These are phyloP conservation scores for Campylomormyrus tamandua DNA, from an alignment of 2,113 vertebrate species.

Conservation along the genomic window DNA sequence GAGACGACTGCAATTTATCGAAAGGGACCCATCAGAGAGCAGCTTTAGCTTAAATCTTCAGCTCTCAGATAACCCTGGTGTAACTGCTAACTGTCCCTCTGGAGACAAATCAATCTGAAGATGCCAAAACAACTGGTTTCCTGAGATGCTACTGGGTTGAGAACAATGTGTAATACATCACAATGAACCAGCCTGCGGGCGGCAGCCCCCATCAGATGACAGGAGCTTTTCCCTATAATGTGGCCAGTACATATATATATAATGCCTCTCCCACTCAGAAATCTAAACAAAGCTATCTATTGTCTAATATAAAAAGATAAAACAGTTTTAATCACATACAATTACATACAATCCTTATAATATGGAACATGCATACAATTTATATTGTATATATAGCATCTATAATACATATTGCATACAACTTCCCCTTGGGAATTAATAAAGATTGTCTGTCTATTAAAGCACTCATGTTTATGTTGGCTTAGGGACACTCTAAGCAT, in stretches of 20 bases:
- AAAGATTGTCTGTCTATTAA: neutral
- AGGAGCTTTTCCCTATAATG: neutral
- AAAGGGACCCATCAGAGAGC: slow-evolving; percentile 3
- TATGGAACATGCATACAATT: neutral
- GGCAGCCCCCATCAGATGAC: neutral
- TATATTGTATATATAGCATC: neutral
- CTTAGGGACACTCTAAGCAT: neutral
- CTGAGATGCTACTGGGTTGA: neutral
- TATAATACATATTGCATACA: neutral
- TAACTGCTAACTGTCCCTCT: slow-evolving; percentile 13
- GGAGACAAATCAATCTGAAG: slow-evolving; percentile 19
- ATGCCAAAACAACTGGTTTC: slow-evolving; percentile 17
- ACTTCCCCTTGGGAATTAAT: neutral
- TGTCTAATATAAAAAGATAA: neutral
- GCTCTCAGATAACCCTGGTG: slow-evolving; percentile 25
- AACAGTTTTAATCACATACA: neutral
- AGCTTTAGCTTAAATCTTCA: neutral
- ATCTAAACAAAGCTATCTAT: neutral
- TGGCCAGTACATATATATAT: neutral
- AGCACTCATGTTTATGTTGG: neutral
- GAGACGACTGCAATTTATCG: neutral
- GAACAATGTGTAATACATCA: neutral
- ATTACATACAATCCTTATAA: neutral
- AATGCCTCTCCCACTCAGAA: neutral
- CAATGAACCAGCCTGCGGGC: neutral